These are phyloP conservation scores for Rhorus exstirpatorius DNA, from an alignment of 2,888 invertebrate genomes.

Conservation along the genomic window DNA sequence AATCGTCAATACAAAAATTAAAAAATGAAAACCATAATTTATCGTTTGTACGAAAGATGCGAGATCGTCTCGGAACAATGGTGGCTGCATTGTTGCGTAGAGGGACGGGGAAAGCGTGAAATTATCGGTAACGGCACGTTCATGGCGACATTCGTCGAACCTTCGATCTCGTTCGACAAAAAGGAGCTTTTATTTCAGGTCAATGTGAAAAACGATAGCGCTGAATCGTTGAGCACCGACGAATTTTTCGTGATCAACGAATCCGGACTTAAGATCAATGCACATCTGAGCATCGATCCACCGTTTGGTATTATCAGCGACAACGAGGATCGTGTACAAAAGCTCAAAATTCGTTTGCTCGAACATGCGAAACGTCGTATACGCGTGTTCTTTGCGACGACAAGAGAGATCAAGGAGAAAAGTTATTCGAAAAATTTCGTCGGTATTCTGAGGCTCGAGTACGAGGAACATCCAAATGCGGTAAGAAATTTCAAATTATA, in stretches of 20 bases:
- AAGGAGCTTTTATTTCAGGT: constrained; percentile 86
- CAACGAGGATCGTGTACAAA: constrained; percentile 70
- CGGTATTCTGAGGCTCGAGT: constrained; percentile 82
- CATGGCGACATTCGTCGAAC: constrained; percentile 88
- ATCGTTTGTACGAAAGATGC: constrained; percentile 70
- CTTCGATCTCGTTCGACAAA: constrained; percentile 87
- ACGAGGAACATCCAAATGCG: constrained; percentile 84
- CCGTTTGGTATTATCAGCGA: constrained; percentile 85
- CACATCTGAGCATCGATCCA: constrained; percentile 86
- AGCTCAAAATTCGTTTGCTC: constrained; percentile 71
- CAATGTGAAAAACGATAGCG: constrained; percentile 86
- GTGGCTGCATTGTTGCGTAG: constrained; percentile 88
- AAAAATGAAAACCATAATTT: constrained; percentile 21
- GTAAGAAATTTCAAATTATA: constrained; percentile 75
- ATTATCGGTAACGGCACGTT: constrained; percentile 87
- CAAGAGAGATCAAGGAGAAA: constrained; percentile 65
- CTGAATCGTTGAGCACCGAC: constrained; percentile 86
- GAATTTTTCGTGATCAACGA: constrained; percentile 87
- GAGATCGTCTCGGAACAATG: constrained; percentile 87
- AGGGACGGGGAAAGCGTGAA: constrained; percentile 87
- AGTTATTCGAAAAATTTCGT: constrained; percentile 74
- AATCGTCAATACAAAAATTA: constrained; percentile 14
- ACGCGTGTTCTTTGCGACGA: constrained; percentile 77
- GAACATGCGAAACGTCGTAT: constrained; percentile 72
- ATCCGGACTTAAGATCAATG: constrained; percentile 87